Conservation (phyloP, 2,797 vertebrate species). For the Pempheris klunzingeri region DNA sequence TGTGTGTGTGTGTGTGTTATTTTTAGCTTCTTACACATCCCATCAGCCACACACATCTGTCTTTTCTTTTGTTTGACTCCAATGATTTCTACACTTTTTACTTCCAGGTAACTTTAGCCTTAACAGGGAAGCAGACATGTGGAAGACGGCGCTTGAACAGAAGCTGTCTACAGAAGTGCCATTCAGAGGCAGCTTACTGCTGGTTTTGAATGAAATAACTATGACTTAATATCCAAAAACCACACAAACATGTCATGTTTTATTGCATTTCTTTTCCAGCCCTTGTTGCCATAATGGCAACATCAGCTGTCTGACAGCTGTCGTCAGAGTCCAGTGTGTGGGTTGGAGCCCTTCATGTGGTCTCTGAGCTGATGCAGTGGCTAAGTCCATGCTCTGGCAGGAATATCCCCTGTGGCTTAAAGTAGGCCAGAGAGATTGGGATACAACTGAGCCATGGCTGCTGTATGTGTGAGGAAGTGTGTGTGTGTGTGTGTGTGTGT, state of each 20-base stretch:
- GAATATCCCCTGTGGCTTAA: conserved; percentile 27
- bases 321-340: not conserved
- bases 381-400: conserved; percentile 10
- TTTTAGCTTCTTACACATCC: conserved; percentile 5
- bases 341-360: conserved; percentile 1
- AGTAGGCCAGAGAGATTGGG: conserved; percentile 15
- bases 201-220: not conserved
- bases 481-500: conserved; percentile 14
- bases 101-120: not conserved
- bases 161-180: not conserved
- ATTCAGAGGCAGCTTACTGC: not conserved
- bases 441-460: not conserved
- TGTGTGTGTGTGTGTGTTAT: conserved; percentile 6
- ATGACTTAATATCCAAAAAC: no score
- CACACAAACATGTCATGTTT: conserved; percentile 7
- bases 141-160: not conserved
- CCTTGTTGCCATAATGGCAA: not conserved
- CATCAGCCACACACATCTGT: not conserved
- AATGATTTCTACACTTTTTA: not conserved
- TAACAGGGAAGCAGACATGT: conserved; percentile 1
- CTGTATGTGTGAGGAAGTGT: conserved; percentile 5
- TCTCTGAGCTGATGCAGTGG: conserved; percentile 3
- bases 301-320: conserved; percentile 1
- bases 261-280: not conserved
- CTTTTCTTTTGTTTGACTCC: not conserved